phyloP scores from a whole-genome alignment of 2,797 vertebrate genomes.

The Dryobates pubescens region DNA sequence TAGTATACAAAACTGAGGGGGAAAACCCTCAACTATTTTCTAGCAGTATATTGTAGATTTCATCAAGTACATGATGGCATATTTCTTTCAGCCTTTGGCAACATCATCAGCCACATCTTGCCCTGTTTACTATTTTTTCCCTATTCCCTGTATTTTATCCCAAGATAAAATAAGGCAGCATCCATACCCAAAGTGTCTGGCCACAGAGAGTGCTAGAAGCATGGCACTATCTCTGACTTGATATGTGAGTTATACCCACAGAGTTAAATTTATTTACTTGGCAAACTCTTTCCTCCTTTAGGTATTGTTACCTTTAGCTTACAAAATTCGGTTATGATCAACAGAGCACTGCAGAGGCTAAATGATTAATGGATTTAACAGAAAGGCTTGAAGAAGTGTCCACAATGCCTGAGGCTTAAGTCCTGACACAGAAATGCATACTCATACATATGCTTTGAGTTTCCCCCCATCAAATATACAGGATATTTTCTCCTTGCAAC shows the following conservation, averaged over 20 bases:
- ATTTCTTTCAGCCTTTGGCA: background rate
- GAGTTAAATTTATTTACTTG: background rate
- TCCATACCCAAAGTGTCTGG: background rate
- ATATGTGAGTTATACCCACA: background rate
- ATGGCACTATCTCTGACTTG: fast-evolving
- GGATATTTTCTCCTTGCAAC: conserved; percentile 18
- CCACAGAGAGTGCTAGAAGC: background rate
- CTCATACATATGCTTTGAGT: background rate
- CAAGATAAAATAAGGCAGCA: background rate
- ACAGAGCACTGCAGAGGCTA: background rate
- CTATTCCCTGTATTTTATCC: background rate
- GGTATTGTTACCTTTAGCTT: background rate
- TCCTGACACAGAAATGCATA: conserved; percentile 7
- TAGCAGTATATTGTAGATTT: background rate
- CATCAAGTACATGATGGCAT: background rate
- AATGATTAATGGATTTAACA: background rate
- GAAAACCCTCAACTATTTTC: background rate
- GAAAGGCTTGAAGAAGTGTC: background rate
- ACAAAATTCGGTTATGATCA: background rate
- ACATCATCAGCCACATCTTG: background rate
- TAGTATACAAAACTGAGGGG: background rate
- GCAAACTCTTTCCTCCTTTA: background rate
- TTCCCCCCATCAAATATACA: background rate
- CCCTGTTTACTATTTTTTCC: background rate
- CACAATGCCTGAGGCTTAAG: conserved; percentile 4